Evolutionary conservation across 2,888 invertebrate genomes (phyloP), one percentile per base, ranked within the genome.

Genomic region (Syrphus vitripennis): DNA sequence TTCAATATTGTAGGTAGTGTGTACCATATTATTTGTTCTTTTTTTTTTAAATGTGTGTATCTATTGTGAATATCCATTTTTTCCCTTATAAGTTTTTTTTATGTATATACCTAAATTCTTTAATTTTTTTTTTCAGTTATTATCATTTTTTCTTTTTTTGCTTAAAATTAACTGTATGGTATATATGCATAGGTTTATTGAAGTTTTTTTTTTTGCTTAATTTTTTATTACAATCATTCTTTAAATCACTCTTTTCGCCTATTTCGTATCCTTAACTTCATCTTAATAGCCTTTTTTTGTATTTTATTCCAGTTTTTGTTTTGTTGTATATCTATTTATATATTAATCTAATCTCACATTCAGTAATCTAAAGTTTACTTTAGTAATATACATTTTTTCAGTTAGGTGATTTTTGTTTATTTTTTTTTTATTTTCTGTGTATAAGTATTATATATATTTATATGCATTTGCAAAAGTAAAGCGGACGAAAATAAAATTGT

Each of bases 351-450:
- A 83, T 83, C 83, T 83, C 81, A 83, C 79, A 83, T 83, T 83
- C 78, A 87, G 79, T 87, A 83, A 77, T 87, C 71, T 82, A 86
- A 83, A 71, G 53, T 87, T 82, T 78, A 77, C 76, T 83, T 87
- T 77, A 83, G 79, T 87, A 80, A 83, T 87, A 75, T 83, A 87
- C 79, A 87, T 55, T 87, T 81, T n/a, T 87, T 80, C 71, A 77
- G 79, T 80, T 80, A 76, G 72, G 63, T 74, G 82, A 74, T 55
- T 42, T 50, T 40, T 53, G 50, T 63, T 63, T n/a, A n/a, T n/a
- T 21, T 65, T 59, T 12, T 48, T 67, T 37, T 37, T 40, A 10
- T 26, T 19, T 59, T 63, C 63, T 82, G 42, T 79, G 29, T 83
- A 45, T 78, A 53, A 75, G 34, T 84, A 71, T 75, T 72, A 74